These are phyloP conservation scores for Rhabdomys dilectus DNA, from an alignment of 2,113 vertebrate genomes.

Conservation along the genomic window DNA sequence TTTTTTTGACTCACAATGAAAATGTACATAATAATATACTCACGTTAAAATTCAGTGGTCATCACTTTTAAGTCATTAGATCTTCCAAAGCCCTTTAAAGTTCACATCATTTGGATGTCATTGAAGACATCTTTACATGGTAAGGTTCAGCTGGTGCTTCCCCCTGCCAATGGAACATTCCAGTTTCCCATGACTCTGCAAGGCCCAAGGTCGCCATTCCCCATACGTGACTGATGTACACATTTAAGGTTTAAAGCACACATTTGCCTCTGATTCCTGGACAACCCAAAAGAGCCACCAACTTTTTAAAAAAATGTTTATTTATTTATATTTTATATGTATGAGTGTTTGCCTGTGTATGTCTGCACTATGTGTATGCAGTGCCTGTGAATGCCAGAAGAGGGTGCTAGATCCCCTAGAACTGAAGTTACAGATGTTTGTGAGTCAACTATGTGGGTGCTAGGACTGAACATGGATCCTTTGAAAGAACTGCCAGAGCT, in stretches of 20 bases:
- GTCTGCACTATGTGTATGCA: background rate
- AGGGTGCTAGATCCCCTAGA: background rate
- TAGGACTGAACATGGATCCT: background rate
- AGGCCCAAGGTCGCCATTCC: background rate
- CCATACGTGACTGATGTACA: no score
- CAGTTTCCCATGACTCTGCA: accelerated
- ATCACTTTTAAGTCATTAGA: conserved; percentile 25
- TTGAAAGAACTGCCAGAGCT: background rate
- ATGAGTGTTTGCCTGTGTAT: background rate
- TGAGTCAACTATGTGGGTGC: background rate
- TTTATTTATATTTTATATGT: background rate
- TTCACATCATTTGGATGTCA: background rate
- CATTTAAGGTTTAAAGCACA: background rate
- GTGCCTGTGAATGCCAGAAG: background rate
- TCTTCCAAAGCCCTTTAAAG: conserved; percentile 3
- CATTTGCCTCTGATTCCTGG: background rate
- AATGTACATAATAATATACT: background rate
- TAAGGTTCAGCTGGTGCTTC: background rate
- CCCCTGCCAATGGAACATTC: background rate
- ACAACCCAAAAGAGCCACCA: background rate
- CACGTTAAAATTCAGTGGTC: background rate
- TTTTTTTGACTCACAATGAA: background rate
- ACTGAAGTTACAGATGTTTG: background rate
- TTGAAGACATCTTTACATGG: background rate
- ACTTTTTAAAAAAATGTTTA: accelerated